These are phyloP conservation scores for Halocynthia aurantium DNA, from an alignment of 23 tunicate genomes.

Conservation along the genomic window DNA sequence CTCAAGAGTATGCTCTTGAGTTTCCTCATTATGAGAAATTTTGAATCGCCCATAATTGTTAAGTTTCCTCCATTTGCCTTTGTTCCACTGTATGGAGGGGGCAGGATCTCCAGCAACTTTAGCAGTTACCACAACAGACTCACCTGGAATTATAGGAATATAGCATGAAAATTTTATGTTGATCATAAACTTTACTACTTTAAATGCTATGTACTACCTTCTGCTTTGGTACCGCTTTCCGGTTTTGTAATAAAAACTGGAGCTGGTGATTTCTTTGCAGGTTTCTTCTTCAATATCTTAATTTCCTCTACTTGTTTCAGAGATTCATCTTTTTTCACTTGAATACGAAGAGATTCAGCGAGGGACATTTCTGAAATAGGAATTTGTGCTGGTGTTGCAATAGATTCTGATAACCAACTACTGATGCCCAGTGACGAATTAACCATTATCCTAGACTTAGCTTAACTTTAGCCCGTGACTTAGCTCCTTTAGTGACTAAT, in stretches of 20 bases:
- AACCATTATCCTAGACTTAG: no score
- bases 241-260: slow-evolving; percentile 49
- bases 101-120: slow-evolving; percentile 69
- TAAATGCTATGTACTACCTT: slow-evolving; percentile 6
- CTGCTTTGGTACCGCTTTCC: slow-evolving; percentile 38
- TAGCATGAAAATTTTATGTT: not conserved
- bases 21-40: slow-evolving; percentile 31
- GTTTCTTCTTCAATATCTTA: slow-evolving; percentile 10
- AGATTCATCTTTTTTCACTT: slow-evolving; percentile 15
- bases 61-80: slow-evolving; percentile 89
- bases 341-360: slow-evolving; percentile 19
- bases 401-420: no score
- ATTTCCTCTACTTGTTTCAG: not conserved
- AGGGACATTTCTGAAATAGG: slow-evolving; percentile 5
- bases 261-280: slow-evolving; percentile 6
- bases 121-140: slow-evolving; percentile 52
- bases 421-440: no score
- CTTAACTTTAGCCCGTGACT: no score
- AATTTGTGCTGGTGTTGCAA: not conserved
- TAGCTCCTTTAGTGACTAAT: no score
- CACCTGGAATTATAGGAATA: slow-evolving; percentile 4
- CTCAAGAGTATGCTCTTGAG: slow-evolving; percentile 35
- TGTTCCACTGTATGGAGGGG: slow-evolving; percentile 84
- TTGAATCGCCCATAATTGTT: slow-evolving; percentile 75
- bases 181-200: not conserved